A percentile compares a stretch with the other conserved stretches of the same genome.
Evolutionary conservation across 2,797 vertebrate species (phyloP).

Genomic region (Gila robusta): DNA sequence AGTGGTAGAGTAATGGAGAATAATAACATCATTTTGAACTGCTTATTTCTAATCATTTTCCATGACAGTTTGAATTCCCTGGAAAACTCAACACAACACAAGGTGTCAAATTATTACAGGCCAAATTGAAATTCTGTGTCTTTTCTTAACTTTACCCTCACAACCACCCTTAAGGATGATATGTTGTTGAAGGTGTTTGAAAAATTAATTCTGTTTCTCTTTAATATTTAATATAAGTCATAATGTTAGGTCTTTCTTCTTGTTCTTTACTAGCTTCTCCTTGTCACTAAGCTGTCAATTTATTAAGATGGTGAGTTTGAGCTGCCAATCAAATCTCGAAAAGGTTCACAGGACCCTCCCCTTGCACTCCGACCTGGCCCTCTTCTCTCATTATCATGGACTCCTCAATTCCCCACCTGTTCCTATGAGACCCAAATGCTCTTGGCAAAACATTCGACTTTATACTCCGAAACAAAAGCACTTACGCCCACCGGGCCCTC

Average conservation of each 20-base stretch:
- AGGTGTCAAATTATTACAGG: conserved; percentile 42
- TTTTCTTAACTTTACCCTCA: conserved; percentile 44
- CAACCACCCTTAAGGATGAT: conserved; percentile 23
- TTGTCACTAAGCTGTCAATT: conserved; percentile 43
- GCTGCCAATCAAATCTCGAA: conserved; percentile 57
- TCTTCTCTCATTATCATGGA: conserved; percentile 47
- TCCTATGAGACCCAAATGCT: conserved; percentile 40
- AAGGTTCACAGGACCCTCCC: conserved; percentile 18
- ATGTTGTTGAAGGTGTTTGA: conserved; percentile 57
- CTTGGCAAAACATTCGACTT: conserved; percentile 44
- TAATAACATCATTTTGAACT: conserved; percentile 5
- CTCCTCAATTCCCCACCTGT: conserved; percentile 34
- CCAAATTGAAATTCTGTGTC: conserved; percentile 59
- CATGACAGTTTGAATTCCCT: conserved; percentile 23
- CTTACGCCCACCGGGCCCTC: conserved; percentile 49
- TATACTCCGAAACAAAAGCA: conserved; percentile 41
- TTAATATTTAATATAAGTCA: conserved; percentile 74
- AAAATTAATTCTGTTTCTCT: conserved; percentile 66
- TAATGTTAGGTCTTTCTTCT: conserved; percentile 62
- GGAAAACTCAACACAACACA: conserved; percentile 34
- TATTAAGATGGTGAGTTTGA: conserved; percentile 32
- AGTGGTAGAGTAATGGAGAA: background rate
- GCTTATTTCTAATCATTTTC: background rate
- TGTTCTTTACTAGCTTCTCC: conserved; percentile 53
- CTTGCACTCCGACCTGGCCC: conserved; percentile 24